Evolutionary conservation across 2,113 vertebrate species (phyloP).

Genomic region (Poeciliopsis occidentalis): DNA sequence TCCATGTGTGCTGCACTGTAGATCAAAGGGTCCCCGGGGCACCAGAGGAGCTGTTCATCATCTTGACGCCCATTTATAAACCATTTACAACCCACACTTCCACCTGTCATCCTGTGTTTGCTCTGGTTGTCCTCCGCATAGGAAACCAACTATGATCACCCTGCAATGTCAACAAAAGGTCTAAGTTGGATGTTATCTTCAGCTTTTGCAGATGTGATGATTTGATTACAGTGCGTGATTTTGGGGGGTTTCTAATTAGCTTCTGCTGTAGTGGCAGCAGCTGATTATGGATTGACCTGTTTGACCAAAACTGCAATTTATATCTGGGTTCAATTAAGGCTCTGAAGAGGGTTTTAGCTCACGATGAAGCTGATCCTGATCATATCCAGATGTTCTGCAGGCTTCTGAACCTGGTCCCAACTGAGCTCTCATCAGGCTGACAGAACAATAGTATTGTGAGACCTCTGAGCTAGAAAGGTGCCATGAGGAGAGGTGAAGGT

Average conservation of each 20-base stretch:
- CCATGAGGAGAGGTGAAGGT: conserved; percentile 8
- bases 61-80: conserved; percentile 60
- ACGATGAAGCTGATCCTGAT: conserved; percentile 53
- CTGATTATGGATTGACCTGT: conserved; percentile 49
- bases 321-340: conserved; percentile 37
- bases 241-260: conserved; percentile 8
- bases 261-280: conserved; percentile 53
- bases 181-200: not conserved
- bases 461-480: conserved; percentile 27
- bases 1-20: conserved; percentile 21
- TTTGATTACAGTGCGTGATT: not conserved
- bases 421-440: conserved; percentile 23
- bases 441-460: conserved; percentile 25
- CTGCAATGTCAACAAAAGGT: not conserved
- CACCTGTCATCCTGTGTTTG: conserved; percentile 20
- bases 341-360: conserved; percentile 34
- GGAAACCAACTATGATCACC: not conserved
- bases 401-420: conserved; percentile 42
- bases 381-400: conserved; percentile 68
- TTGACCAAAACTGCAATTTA: conserved; percentile 59
- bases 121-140: not conserved
- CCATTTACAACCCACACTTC: conserved; percentile 38
- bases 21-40: conserved; percentile 43
- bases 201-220: not conserved
- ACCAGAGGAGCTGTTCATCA: conserved; percentile 53